Evolutionary conservation across 1,140 invertebrate species (phyloP), one percentile per base, ranked within the genome.

Genomic region (Aethina tumida): DNA sequence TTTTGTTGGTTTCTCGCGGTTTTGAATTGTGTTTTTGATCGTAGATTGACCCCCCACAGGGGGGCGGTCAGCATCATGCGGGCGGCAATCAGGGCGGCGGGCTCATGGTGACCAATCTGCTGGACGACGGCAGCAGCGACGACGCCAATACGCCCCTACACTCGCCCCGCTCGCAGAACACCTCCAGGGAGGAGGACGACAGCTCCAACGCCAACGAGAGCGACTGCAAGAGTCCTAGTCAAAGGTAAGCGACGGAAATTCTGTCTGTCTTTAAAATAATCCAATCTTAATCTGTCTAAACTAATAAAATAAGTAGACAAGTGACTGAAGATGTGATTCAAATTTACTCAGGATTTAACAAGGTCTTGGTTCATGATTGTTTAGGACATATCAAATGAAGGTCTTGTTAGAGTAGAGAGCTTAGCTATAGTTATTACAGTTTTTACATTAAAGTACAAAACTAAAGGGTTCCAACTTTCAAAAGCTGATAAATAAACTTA

Each of bases 171-270:
- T 70, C 31, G 51, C 67, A 49, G 60, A 58, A 67, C 39, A 74
- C 71, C 3, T 71, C 69, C 15, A 59, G 70, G 33, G 70, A 74
- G 37, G 70, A 74, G 6, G 73, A 75, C 37, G 73, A 75, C 36
- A 73, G 71, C 31, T 75, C 73, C 50, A 74, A 71, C 52, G 72
- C 71, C 41, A 69, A 68, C 43, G 74, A 74, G 49, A 75, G 71
- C 30, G 74, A 75, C 46, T 70, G 70, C 62, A 77, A 77, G 47
- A 77, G 74, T 56, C 71, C 74, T 14, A 73, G 69, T 49, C 70
- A 76, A 57, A 73, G 74, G 74, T 77, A 48, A 29, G 25, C 29
- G 21, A 55, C 14, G 18, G 8, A 6, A 9, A 17, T 7, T 30
- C 16, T 13, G 13, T 5, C 5, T 7, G 30, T 18, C 12, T n/a